These are phyloP conservation scores for Phania funesta DNA, from an alignment of 2,888 invertebrate species.

Conservation along the genomic window DNA sequence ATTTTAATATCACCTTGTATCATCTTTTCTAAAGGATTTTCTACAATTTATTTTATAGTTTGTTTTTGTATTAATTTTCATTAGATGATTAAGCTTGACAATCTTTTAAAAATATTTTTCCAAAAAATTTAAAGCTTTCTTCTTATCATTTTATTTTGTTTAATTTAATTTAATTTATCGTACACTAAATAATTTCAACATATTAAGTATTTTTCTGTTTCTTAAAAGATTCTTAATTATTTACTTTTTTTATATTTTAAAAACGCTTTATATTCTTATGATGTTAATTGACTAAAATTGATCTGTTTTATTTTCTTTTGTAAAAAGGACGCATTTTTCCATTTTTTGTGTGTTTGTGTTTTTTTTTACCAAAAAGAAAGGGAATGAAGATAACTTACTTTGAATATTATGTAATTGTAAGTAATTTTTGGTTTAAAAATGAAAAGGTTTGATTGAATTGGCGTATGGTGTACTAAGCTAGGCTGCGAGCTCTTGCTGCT, in stretches of 20 bases:
- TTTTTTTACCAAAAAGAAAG: neutral
- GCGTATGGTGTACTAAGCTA: neutral
- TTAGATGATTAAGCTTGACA: conserved; percentile 55
- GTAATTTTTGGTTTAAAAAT: neutral
- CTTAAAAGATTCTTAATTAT: conserved; percentile 45
- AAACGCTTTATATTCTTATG: conserved; percentile 68
- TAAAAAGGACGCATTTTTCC: conserved; percentile 75
- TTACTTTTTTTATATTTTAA: conserved; percentile 62
- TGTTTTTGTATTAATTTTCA: conserved; percentile 34
- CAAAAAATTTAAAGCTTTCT: conserved; percentile 65
- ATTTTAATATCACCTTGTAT: conserved; percentile 63
- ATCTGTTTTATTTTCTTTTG: conserved; percentile 75
- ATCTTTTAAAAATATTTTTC: conserved; percentile 48
- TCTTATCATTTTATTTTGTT: conserved; percentile 31
- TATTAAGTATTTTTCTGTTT: conserved; percentile 28
- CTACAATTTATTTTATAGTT: conserved; percentile 50
- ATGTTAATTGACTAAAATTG: conserved; percentile 79
- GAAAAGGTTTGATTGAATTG: neutral
- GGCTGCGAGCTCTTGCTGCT: neutral
- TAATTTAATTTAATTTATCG: conserved; percentile 27
- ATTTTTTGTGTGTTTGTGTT: conserved; percentile 47
- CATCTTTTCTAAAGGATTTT: conserved; percentile 50
- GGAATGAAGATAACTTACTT: neutral
- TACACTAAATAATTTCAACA: conserved; percentile 44
- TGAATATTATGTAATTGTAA: no score